phyloP scores from a whole-genome alignment of 2,113 vertebrate genomes.

The Nycticryphes semicollaris region DNA sequence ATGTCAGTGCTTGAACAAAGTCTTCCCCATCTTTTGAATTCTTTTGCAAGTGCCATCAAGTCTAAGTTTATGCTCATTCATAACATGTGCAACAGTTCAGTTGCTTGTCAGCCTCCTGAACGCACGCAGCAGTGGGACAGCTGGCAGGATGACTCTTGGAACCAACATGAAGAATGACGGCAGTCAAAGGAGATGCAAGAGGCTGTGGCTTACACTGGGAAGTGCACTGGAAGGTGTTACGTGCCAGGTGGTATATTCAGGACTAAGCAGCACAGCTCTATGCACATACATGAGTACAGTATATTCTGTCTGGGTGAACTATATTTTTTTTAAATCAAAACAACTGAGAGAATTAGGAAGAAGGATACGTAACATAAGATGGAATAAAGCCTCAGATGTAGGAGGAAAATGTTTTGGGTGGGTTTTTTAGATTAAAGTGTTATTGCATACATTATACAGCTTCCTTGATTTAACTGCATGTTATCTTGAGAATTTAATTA shows the following conservation, averaged over 20 bases:
- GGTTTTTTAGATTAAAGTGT: not conserved
- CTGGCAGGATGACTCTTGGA: not conserved
- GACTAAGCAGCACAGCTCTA: not conserved
- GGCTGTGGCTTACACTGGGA: not conserved
- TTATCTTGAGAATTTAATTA: not conserved
- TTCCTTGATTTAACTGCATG: not conserved
- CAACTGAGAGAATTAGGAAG: not conserved
- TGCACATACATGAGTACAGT: not conserved
- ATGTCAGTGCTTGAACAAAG: not conserved
- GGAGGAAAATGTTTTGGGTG: not conserved
- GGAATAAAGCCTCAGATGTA: not conserved
- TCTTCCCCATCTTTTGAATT: not conserved
- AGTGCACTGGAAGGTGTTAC: not conserved
- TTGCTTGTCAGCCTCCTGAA: not conserved
- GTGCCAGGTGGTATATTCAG: not conserved
- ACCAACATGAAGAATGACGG: not conserved
- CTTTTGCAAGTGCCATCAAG: not conserved
- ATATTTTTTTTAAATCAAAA: not conserved
- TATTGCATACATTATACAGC: not conserved
- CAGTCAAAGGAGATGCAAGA: not conserved
- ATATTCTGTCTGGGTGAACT: not conserved
- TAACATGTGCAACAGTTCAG: not conserved
- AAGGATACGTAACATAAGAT: not conserved
- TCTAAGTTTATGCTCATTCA: not conserved
- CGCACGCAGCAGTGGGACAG: not conserved